These are phyloP conservation scores for Carapus acus DNA, from an alignment of 2,797 vertebrate genomes.

Conservation along the genomic window DNA sequence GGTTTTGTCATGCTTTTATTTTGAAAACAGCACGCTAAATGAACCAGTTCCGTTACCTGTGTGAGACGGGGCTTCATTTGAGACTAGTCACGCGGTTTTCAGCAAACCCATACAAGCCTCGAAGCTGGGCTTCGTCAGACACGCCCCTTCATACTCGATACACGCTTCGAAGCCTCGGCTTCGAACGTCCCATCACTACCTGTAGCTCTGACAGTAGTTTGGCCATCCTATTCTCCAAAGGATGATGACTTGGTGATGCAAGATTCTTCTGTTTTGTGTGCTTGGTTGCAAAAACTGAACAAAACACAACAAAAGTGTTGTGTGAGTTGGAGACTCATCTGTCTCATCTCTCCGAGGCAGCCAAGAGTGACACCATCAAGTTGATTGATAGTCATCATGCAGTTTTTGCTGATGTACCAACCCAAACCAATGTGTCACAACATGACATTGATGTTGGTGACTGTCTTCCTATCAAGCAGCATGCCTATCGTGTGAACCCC, in stretches of 20 bases:
- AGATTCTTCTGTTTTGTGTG: slow-evolving; percentile 2
- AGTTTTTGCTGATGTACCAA: slow-evolving; percentile 1
- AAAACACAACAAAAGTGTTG: slow-evolving; percentile 7
- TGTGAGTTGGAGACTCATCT: neutral
- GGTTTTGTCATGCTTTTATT: no score
- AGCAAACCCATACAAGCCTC: no score
- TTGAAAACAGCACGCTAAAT: no score
- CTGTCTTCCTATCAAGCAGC: slow-evolving; percentile 2
- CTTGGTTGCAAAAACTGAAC: slow-evolving; percentile 1
- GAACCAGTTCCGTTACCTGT: no score
- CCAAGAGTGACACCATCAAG: no score
- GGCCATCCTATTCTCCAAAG: neutral
- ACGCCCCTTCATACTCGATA: no score
- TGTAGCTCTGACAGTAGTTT: no score
- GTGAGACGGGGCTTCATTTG: no score
- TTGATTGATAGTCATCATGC: neutral
- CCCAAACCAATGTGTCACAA: neutral
- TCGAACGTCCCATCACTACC: no score
- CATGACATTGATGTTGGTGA: slow-evolving; percentile 8
- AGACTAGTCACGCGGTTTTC: no score
- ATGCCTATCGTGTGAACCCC: slow-evolving; percentile 6
- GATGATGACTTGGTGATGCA: slow-evolving; percentile 1
- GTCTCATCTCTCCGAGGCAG: neutral
- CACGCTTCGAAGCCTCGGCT: no score
- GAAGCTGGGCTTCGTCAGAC: no score